Evolutionary conservation across 2,113 vertebrate genomes (phyloP), one percentile per base, ranked within the genome.

Genomic region (Vidua chalybeata): DNA sequence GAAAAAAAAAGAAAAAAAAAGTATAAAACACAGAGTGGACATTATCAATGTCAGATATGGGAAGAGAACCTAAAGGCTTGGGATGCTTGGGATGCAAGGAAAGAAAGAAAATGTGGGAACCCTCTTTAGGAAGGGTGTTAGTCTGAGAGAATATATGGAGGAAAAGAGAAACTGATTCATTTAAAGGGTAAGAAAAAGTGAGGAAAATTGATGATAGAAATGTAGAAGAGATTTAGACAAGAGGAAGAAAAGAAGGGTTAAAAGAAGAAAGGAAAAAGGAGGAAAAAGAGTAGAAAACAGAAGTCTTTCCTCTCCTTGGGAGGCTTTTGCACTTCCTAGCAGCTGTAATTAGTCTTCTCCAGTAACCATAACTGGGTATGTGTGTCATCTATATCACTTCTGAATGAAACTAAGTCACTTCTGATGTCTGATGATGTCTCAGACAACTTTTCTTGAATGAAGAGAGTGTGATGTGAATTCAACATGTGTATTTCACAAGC

Each of bases 381-480:
- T 46, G 10, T 90, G 61, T 75, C 77, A 62, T 46, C 41, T 64
- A 17, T 39, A 39, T 35, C 28, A 72, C 15, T 73, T 54, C 12
- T 76, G 45, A 89, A 64, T 51, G 46, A 87, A 91, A 46, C 26
- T 4, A 54, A 82, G 6, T 26, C 37, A 26, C 17, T 87, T 72
- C 62, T 41, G 41, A 41, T 41, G 41, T 41, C 15, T 68, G 73
- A 52, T 63, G 23, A 39, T 81, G 45, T 45, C 23, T 87, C 49
- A 76, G 71, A 64, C 35, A 84, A 59, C 11, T 84, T 84, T 68
- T 75, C 26, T 26, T 81, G 73, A 91, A 91, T 72, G 74, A 62
- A 82, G 13, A 11, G 35, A 78, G 22, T 45, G 35, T 75, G 31
- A 56, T 62, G 49, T 43, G 63, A 79, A 73, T 79, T 82, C 52